These are phyloP conservation scores for Trematocara nigrifrons DNA, from an alignment of 2,113 vertebrate genomes.

Conservation along the genomic window DNA sequence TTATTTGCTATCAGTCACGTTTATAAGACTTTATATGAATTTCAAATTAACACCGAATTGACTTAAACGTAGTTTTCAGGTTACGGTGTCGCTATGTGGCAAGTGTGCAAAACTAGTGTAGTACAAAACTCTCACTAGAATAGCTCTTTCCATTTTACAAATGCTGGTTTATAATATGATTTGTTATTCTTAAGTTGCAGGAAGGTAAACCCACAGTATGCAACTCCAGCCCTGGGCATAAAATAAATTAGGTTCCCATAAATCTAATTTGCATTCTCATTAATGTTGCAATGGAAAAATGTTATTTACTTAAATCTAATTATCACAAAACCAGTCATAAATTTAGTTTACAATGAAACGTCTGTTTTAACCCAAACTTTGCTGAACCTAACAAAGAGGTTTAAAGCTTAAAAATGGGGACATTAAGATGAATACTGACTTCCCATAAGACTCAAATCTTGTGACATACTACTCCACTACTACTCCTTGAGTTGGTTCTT, in stretches of 20 bases:
- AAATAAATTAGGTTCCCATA: accelerated
- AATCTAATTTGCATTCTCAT: background rate
- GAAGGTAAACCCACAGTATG: background rate
- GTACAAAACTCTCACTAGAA: background rate
- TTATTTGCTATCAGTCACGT: background rate
- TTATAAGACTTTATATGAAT: accelerated
- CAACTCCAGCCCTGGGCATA: background rate
- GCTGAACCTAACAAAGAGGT: accelerated
- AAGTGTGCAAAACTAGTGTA: background rate
- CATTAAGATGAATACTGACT: background rate
- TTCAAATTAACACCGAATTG: background rate
- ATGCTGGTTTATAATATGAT: accelerated
- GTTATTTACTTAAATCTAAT: background rate
- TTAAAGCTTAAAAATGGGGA: background rate
- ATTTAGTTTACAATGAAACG: background rate
- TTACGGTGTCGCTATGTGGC: background rate
- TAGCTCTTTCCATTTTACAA: background rate
- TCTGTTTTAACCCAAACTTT: background rate
- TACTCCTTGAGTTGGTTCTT: background rate
- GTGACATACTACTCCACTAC: background rate
- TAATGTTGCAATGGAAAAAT: background rate
- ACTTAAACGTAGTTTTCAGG: background rate
- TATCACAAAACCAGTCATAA: background rate
- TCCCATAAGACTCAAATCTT: background rate
- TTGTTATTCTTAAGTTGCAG: background rate